Evolutionary conservation across 2,888 invertebrate genomes (phyloP), one percentile per base, ranked within the genome.

Genomic region (Candidula unifasciata): DNA sequence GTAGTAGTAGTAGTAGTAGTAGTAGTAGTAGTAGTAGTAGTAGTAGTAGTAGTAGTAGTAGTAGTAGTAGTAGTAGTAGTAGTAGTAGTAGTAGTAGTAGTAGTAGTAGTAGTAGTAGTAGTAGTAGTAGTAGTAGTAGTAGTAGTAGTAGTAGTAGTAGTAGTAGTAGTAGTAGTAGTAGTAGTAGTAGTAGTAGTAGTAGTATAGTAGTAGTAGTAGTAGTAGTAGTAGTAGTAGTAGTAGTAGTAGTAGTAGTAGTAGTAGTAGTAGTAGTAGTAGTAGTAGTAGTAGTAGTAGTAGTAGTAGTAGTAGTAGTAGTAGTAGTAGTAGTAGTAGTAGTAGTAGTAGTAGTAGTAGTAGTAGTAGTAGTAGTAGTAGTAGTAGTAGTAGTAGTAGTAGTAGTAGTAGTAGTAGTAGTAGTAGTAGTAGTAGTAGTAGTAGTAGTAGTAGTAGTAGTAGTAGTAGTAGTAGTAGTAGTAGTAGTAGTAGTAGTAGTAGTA

Each of bases 251-350:
- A 66, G 60, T 66, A 73, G 73, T 71, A 73, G 73, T 81, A 57
- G 57, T 81, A 57, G 57, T 81, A 54, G 73, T 81, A 73, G 73
- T 81, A 73, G 73, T 71, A 73, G 73, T 81, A 73, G 73, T 81
- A 73, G 60, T 81, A 73, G 73, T 81, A 73, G 73, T 71, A 73
- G 73, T 81, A 57, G 76, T 74, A 76, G 76, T 82, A 76, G 76
- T 82, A 76, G 76, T 82, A 69, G 80, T 80, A 69, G 80, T 80
- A 80, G 80, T 80, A 80, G 80, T 80, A 80, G 80, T 80, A 69
- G 80, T 80, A 69, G 80, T 80, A 69, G 80, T 80, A 33, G 79
- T 79, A 57, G 66, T 79, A 10, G 79, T 79, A 79, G 79, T 79
- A 79, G 66, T 66, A 79, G 79, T 79, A 66, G 66, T 79, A 79